Conservation (phyloP, 2,888 invertebrate genomes). For the Stegana nigrithorax region DNA sequence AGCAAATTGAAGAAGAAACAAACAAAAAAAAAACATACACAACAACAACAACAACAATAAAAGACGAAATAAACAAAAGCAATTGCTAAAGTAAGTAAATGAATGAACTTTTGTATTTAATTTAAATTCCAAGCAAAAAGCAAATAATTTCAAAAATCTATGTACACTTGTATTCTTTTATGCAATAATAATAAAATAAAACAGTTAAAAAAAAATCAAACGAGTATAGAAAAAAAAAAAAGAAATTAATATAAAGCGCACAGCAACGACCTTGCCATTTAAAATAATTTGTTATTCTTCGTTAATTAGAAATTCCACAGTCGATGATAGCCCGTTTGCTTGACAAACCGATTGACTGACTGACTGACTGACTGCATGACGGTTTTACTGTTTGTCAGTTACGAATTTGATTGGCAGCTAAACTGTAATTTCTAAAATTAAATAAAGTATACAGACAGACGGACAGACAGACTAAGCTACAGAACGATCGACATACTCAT, state of each 20-base stretch:
- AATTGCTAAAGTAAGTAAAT: not conserved
- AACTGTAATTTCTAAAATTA: slow-evolving; percentile 33
- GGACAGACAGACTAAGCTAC: not conserved
- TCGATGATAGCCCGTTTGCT: no score
- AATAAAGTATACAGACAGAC: not conserved
- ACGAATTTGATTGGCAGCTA: slow-evolving; percentile 49
- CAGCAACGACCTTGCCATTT: slow-evolving; percentile 50
- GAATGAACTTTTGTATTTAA: not conserved
- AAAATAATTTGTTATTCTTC: slow-evolving; percentile 44
- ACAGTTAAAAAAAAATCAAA: not conserved
- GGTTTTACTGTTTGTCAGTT: slow-evolving; percentile 32
- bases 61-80: no score
- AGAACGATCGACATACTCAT: not conserved
- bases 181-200: not conserved
- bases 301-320: slow-evolving; percentile 40
- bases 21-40: not conserved
- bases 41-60: not conserved
- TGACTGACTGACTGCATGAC: not conserved
- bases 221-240: not conserved
- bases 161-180: not conserved
- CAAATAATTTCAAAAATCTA: not conserved
- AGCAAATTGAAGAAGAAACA: not conserved
- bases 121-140: not conserved
- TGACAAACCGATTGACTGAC: not conserved
- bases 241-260: not conserved